Base-by-base conservation (phyloP, 2,113 vertebrate genomes). In the Collichthys lucidus region DNA sequence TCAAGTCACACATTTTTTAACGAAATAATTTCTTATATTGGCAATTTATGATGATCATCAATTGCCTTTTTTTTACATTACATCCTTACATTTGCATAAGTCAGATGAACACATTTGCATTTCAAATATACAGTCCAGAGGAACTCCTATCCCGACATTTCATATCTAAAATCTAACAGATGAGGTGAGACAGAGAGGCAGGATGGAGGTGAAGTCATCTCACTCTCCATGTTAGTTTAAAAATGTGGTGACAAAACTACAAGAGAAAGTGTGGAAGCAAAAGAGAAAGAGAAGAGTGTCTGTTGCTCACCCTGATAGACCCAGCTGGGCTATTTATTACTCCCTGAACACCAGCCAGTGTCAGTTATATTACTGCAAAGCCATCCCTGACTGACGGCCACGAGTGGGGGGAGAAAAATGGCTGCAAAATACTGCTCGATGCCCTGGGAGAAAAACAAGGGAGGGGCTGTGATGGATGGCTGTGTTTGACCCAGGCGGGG, bases 381-480 rank as follows among this genome's bases (percentile, higher is more conserved):
- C 85, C 65, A 31, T 79, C 75, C 82, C 88, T 92, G 93, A 93
- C 86, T 94, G 94, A 92, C 91, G 73, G 89, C 83, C 70, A 78
- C 22, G 86, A 92, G 89, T 85, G 66, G 86, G 89, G 85, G 80
- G 84, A 88, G 88, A 90, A 84, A 94, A 89, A 92, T 87, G 84
- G 82, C 90, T 91, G 86, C 88, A 88, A 89, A 92, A 91, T 88
- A 88, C 81, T 80, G 84, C 85, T 84, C 35, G 42, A 82, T 84
- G 72, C 80, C 83, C 87, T 65, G 67, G 50, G 74, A 89, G 88
- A 83, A 85, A 40, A 87, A 80, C 68, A 77, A 77, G 89, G 89
- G 74, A 76, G 85, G 35, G 85, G 65, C 10, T 62, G 62, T 96
- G 95, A 96, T 94, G 93, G 96, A 96, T 94, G 89, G 93, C 87